Percentiles rank a stretch among this genome's conserved stretches.
phyloP scores from a whole-genome alignment of 2,113 vertebrate genomes.

The Salminus brasiliensis region DNA sequence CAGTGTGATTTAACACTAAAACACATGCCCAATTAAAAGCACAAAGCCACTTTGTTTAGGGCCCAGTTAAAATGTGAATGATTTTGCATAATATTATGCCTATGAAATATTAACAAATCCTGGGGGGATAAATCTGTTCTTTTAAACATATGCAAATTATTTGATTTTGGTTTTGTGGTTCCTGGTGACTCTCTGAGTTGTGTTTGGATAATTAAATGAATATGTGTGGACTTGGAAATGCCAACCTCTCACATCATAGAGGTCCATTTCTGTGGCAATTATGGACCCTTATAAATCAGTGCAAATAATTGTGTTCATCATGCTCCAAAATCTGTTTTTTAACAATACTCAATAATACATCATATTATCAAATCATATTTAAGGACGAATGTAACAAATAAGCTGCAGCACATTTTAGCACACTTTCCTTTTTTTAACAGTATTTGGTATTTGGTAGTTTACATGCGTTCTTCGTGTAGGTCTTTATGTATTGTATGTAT shows the following conservation, averaged over 20 bases:
- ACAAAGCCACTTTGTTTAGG: constrained; percentile 78
- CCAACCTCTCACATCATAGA: constrained; percentile 61
- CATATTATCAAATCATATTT: background rate
- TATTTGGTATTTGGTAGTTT: background rate
- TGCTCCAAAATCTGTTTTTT: background rate
- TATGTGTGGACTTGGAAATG: constrained; percentile 73
- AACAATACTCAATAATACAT: background rate
- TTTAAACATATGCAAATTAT: constrained; percentile 79
- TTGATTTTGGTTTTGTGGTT: constrained; percentile 79
- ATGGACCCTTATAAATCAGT: constrained; percentile 47
- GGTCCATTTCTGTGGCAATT: constrained; percentile 76
- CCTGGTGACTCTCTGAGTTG: constrained; percentile 76
- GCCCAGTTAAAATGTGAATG: constrained; percentile 76
- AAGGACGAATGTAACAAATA: background rate
- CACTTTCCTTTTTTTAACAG: background rate
- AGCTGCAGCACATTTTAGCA: background rate
- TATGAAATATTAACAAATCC: constrained; percentile 79
- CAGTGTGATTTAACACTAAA: constrained; percentile 79
- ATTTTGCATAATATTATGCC: constrained; percentile 80
- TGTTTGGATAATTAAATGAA: constrained; percentile 78
- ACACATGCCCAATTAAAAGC: constrained; percentile 74
- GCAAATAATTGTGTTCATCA: background rate
- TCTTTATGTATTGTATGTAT: no score
- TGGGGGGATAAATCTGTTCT: constrained; percentile 74
- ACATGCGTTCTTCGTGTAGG: no score